Base-by-base conservation (phyloP, 2,888 invertebrate species). In the Cryptus viduatorius region DNA sequence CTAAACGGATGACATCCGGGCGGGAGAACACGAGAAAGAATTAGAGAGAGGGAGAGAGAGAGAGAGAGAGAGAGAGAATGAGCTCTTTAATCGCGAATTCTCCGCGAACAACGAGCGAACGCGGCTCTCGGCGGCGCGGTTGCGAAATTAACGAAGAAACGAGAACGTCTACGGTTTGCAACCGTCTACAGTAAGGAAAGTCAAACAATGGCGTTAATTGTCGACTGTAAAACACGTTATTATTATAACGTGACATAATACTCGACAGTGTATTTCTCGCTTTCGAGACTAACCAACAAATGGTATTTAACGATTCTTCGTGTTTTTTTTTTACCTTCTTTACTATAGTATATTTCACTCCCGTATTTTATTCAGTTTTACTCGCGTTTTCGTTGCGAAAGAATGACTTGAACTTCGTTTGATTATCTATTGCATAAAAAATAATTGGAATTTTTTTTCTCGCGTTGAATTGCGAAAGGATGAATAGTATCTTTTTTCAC, bases 201-300 rank as follows among this genome's bases (percentile, higher is more conserved):
- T 81, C 75, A 84, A 84, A 84, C 84, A 84, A 84, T 84, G 81
- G 73, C 48, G 77, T 84, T 84, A 84, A 84, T 84, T 84, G 84
- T 69, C 72, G 73, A 81, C 78, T 56, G 78, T 81, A 84, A 81
- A 84, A 81, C 53, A 69, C 73, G 78, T 75, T 46, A 77, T 81
- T 53, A 69, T 84, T 78, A 84, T 81, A 81, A 78, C 69, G 81
- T 78, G 81, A 84, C 84, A 77, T 73, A 80, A 84, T 69, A 53
- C 29, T 65, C 67, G 46, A 37, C 48, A 65, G 59, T 65, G 29
- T 53, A 24, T 80, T 80, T 73, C 77, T 72, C 75, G 56, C 72
- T 75, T 64, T 79, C 78, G 78, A 72, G 65, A 79, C 83, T 29
- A 61, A 19, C 48, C 67, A 73, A 77, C 77, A 76, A 80, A 80